Evolutionary conservation across 2,113 vertebrate species (phyloP).

Genomic region (Lonchura striata): DNA sequence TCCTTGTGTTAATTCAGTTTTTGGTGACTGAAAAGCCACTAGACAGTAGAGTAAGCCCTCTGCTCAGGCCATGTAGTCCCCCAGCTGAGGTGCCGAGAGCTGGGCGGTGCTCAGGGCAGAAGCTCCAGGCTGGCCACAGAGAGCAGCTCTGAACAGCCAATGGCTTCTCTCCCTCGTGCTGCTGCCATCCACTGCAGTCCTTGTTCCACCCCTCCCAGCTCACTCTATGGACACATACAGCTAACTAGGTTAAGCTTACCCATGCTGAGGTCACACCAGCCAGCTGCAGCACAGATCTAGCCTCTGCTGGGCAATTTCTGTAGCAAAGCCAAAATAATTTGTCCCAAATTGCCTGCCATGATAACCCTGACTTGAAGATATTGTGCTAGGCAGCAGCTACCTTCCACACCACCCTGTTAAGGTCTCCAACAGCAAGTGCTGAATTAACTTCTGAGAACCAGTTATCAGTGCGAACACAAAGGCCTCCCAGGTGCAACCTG

Average conservation of each 20-base stretch:
- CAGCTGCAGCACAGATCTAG: neutral
- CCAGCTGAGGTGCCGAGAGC: neutral
- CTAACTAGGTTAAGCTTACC: neutral
- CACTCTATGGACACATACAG: fast-evolving
- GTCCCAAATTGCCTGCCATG: neutral
- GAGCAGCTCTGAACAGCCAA: neutral
- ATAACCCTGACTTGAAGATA: neutral
- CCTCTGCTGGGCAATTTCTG: fast-evolving
- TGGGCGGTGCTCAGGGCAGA: neutral
- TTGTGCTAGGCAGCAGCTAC: neutral
- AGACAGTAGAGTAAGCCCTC: neutral
- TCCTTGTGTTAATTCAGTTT: neutral
- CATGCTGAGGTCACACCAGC: neutral
- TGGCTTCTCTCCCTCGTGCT: neutral
- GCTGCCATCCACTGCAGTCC: neutral
- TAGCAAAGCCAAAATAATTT: neutral
- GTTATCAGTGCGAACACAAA: neutral
- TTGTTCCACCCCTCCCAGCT: neutral
- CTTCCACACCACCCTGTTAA: neutral
- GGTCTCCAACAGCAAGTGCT: neutral
- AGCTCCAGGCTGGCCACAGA: neutral
- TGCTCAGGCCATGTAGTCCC: neutral
- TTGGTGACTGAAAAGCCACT: neutral
- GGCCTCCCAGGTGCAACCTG: neutral
- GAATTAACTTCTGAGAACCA: neutral